Percentiles rank a stretch among this genome's conserved stretches.
Conservation (phyloP, 2,888 invertebrate genomes). For the Eupithecia vulgata region DNA sequence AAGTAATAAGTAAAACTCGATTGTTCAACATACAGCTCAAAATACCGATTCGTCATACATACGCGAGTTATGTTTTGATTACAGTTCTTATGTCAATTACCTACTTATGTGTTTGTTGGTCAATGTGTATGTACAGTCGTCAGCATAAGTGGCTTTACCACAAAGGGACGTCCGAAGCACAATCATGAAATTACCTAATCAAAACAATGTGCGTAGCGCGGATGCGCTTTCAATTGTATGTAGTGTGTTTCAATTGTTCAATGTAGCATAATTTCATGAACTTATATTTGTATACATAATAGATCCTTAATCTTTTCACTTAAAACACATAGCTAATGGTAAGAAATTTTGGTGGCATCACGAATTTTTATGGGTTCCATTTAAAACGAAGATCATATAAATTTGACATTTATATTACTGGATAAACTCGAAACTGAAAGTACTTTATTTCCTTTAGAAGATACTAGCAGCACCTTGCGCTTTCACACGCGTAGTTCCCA, state of each 20-base stretch:
- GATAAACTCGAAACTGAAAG: neutral
- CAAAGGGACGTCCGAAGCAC: neutral
- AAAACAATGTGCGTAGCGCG: neutral
- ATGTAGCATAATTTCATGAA: neutral
- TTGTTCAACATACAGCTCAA: conserved; percentile 20
- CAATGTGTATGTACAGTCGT: conserved; percentile 14
- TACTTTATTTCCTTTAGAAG: neutral
- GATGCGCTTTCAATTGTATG: neutral
- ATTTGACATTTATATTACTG: neutral
- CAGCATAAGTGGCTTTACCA: neutral
- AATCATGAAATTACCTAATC: neutral
- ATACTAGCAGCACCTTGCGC: no score
- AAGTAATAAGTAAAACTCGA: neutral
- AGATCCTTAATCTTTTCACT: neutral
- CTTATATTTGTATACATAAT: no score
- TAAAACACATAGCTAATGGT: neutral
- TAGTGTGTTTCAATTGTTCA: no score
- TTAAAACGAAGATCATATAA: neutral
- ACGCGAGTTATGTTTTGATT: conserved; percentile 23
- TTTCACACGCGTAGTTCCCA: no score
- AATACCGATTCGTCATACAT: conserved; percentile 11
- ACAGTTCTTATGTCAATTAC: conserved; percentile 28
- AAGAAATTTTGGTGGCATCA: neutral
- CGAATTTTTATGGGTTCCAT: neutral
- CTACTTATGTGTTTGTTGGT: conserved; percentile 14